These are phyloP conservation scores for Leucophenga montana DNA, from an alignment of 2,888 invertebrate species.

Conservation along the genomic window DNA sequence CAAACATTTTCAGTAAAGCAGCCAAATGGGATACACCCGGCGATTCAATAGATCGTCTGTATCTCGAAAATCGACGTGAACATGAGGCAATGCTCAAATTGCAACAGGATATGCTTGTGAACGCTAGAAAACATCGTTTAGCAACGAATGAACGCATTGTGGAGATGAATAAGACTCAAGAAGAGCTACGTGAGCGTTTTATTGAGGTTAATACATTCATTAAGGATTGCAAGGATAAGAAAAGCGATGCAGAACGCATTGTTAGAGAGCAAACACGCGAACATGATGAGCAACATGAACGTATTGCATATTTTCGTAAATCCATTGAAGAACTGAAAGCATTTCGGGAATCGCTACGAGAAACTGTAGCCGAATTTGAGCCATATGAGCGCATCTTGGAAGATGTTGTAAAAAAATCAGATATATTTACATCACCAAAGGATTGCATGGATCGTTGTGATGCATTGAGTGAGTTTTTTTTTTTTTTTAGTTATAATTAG, in stretches of 20 bases:
- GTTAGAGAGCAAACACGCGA: conserved; percentile 51
- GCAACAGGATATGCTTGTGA: conserved; percentile 60
- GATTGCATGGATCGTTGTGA: conserved; percentile 67
- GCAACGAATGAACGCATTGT: conserved; percentile 57
- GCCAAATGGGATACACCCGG: conserved; percentile 66
- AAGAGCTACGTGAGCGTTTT: conserved; percentile 58
- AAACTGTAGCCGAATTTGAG: conserved; percentile 59
- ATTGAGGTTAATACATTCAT: conserved; percentile 65
- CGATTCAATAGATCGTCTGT: conserved; percentile 59
- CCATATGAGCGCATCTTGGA: conserved; percentile 63
- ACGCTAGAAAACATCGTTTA: conserved; percentile 53
- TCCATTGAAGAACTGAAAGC: conserved; percentile 50
- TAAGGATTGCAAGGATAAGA: conserved; percentile 62
- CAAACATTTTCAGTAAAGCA: conserved; percentile 59
- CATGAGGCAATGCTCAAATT: conserved; percentile 54
- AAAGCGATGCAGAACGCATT: conserved; percentile 54
- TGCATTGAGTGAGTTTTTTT: conserved; percentile 57
- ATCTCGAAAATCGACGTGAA: conserved; percentile 65
- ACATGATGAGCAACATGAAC: conserved; percentile 48
- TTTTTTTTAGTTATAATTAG: no score
- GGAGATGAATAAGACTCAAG: conserved; percentile 54
- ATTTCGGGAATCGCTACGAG: conserved; percentile 56
- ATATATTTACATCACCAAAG: conserved; percentile 58
- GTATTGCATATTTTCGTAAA: conserved; percentile 51
- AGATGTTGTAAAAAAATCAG: conserved; percentile 57